Evolutionary conservation across 2,113 vertebrate genomes (phyloP).

Genomic region (Cettia cetti): DNA sequence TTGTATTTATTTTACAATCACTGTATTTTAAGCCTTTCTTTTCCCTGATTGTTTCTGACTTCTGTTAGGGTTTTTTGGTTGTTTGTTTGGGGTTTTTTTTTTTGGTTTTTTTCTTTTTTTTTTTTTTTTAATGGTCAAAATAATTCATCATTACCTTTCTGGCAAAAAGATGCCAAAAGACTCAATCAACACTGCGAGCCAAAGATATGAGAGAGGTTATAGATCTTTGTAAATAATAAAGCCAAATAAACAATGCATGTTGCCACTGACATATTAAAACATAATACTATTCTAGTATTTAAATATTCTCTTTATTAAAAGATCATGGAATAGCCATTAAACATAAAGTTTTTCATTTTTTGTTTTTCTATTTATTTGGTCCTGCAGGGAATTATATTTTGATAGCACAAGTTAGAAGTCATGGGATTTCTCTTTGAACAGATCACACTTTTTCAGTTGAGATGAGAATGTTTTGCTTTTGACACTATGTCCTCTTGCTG

Average conservation of each 20-base stretch:
- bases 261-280: not conserved
- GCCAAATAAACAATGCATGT: not conserved
- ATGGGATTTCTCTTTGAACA: not conserved
- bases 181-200: not conserved
- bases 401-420: not conserved
- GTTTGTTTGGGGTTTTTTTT: not conserved
- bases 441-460: not conserved
- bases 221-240: not conserved
- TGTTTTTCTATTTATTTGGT: accelerated
- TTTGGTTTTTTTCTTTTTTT: not conserved
- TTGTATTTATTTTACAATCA: not conserved
- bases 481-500: not conserved
- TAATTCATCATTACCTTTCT: not conserved
- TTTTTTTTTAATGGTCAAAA: not conserved
- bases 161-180: not conserved
- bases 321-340: not conserved
- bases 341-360: not conserved
- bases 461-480: not conserved
- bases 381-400: not conserved
- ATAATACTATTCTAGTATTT: not conserved
- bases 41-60: not conserved
- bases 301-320: not conserved
- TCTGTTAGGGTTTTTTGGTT: not conserved
- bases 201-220: not conserved
- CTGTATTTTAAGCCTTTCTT: not conserved